Evolutionary conservation across 2,113 vertebrate species (phyloP).

Genomic region (Oncorhynchus mykiss): DNA sequence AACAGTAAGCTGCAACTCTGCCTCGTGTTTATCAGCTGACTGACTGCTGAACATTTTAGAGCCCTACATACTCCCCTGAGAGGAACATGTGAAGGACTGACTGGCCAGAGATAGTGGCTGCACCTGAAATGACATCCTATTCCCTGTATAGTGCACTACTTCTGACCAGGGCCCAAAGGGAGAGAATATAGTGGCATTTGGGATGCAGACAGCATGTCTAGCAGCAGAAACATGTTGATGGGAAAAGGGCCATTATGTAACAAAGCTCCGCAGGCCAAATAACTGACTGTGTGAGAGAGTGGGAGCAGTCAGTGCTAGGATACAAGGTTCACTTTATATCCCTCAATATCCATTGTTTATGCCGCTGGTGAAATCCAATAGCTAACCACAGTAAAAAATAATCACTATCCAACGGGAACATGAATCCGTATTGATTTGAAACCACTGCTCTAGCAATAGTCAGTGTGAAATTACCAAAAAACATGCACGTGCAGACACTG

Average conservation of each 20-base stretch:
- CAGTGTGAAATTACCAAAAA: neutral
- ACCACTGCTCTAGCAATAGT: too few species aligned
- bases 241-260: too few species aligned
- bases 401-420: neutral
- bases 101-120: neutral
- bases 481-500: neutral
- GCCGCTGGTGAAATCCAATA: too few species aligned
- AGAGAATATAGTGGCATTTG: neutral
- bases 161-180: neutral
- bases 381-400: too few species aligned
- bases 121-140: neutral
- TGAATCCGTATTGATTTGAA: neutral
- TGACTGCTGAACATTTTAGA: neutral
- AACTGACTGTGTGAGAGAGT: too few species aligned
- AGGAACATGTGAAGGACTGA: slow-evolving; percentile 5
- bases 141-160: neutral
- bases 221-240: too few species aligned
- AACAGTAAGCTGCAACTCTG: slow-evolving; percentile 11
- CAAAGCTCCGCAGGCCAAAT: too few species aligned
- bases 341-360: too few species aligned
- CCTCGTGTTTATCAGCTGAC: slow-evolving; percentile 16
- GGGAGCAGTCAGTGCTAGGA: too few species aligned
- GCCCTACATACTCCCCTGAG: slow-evolving; percentile 15
- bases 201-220: too few species aligned
- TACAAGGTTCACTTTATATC: too few species aligned